Percentiles rank a stretch among this genome's conserved stretches.
These are phyloP conservation scores for Laterallus jamaicensis DNA, from an alignment of 2,113 vertebrate genomes.

Conservation along the genomic window DNA sequence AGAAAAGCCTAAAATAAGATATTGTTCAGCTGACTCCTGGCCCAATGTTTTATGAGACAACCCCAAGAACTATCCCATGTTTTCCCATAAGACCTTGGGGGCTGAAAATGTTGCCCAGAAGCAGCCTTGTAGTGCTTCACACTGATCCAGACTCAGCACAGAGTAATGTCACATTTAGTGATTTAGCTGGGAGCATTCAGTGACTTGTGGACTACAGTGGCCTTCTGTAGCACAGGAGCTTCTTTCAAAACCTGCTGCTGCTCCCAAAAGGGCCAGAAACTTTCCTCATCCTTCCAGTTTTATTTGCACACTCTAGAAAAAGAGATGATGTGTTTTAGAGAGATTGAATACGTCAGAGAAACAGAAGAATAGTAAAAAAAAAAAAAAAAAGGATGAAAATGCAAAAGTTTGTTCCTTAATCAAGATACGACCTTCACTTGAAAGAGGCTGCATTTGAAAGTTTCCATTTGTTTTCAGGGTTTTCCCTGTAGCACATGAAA, in stretches of 20 bases:
- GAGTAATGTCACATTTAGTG: background rate
- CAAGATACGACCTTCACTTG: background rate
- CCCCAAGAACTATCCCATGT: background rate
- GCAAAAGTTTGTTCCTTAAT: background rate
- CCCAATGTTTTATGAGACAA: background rate
- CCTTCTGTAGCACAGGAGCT: background rate
- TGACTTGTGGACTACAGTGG: background rate
- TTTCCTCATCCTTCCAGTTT: background rate
- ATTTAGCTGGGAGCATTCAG: background rate
- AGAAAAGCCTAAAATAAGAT: slow-evolving; percentile 12
- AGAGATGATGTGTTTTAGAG: background rate
- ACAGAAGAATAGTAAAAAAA: background rate
- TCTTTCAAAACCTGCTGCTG: background rate
- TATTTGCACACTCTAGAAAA: background rate
- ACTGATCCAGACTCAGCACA: background rate
- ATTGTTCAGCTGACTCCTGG: background rate
- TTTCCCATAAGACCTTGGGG: slow-evolving; percentile 4
- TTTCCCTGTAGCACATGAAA: background rate
- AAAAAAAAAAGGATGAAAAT: background rate
- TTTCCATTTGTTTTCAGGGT: background rate
- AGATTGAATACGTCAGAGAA: background rate
- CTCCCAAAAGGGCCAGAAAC: background rate
- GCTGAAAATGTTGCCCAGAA: background rate
- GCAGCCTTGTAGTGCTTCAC: background rate
- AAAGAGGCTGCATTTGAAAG: background rate